Conservation (phyloP, 1,140 invertebrate genomes). For the Psix sp. region DNA sequence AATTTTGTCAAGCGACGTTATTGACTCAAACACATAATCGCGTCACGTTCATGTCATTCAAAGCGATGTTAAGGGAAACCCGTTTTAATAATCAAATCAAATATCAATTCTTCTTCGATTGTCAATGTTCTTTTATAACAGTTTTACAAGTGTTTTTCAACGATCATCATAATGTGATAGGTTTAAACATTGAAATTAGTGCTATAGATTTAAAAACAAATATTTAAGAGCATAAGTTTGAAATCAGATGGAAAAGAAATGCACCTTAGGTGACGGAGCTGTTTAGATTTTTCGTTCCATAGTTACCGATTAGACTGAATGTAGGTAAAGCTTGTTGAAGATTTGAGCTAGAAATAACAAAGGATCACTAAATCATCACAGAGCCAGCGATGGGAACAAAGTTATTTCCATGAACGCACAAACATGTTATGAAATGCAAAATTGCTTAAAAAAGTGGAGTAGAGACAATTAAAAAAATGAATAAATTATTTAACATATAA, state of each 20-base stretch:
- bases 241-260: slow-evolving; percentile 11
- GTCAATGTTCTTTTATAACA: slow-evolving; percentile 29
- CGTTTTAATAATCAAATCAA: slow-evolving; percentile 16
- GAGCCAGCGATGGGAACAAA: too few relatives aligned
- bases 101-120: slow-evolving; percentile 20
- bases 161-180: slow-evolving; percentile 25
- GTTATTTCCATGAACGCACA: too few relatives aligned
- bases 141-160: slow-evolving; percentile 40
- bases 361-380: slow-evolving; percentile 9
- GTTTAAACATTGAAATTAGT: too few relatives aligned
- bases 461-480: too few relatives aligned
- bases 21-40: slow-evolving; percentile 30
- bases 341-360: slow-evolving; percentile 11
- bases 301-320: slow-evolving; percentile 30
- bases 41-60: slow-evolving; percentile 18
- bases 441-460: too few relatives aligned
- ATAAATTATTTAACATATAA: too few relatives aligned
- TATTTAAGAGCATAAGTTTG: slow-evolving; percentile 20
- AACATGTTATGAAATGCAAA: too few relatives aligned
- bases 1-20: slow-evolving; percentile 31
- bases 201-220: slow-evolving; percentile 43
- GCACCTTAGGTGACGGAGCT: slow-evolving; percentile 51
- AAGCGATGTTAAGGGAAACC: neutral
- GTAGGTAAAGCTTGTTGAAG: slow-evolving; percentile 43
- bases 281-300: slow-evolving; percentile 39